phyloP scores from a whole-genome alignment of 92 coral and sea anemone genomes.

The Pocillopora meandrina region DNA sequence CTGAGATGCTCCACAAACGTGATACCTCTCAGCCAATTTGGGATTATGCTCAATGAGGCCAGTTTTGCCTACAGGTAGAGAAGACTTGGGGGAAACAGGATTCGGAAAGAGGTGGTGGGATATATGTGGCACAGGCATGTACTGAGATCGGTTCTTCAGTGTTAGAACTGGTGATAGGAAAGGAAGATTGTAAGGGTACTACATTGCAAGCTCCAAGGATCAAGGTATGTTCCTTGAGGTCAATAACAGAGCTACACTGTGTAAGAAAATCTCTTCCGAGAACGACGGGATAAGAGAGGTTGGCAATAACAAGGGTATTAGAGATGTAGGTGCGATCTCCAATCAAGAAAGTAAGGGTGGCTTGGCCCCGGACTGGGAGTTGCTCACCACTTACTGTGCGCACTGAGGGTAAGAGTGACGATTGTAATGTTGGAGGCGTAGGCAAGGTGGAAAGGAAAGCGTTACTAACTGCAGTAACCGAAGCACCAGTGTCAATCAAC shows the following conservation, averaged over 20 bases:
- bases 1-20: conserved; percentile 43
- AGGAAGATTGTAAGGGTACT: neutral
- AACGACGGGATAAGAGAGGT: conserved; percentile 33
- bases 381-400: conserved; percentile 60
- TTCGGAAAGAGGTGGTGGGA: conserved; percentile 58
- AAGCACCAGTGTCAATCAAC: conserved; percentile 11
- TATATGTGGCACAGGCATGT: conserved; percentile 35
- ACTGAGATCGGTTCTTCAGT: conserved; percentile 41
- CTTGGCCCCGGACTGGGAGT: conserved; percentile 28
- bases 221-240: neutral
- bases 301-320: neutral
- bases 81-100: conserved; percentile 34
- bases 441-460: neutral
- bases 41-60: conserved; percentile 57
- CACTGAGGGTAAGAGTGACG: neutral
- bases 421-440: neutral
- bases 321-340: neutral
- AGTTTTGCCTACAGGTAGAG: conserved; percentile 7
- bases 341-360: neutral
- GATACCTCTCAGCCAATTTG: conserved; percentile 37
- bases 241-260: conserved; percentile 20
- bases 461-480: neutral
- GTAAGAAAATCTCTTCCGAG: conserved; percentile 59
- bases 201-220: neutral
- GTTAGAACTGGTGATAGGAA: neutral